Evolutionary conservation across 2,113 vertebrate genomes (phyloP), one percentile per base, ranked within the genome.

Genomic region (Hyaena hyaena): DNA sequence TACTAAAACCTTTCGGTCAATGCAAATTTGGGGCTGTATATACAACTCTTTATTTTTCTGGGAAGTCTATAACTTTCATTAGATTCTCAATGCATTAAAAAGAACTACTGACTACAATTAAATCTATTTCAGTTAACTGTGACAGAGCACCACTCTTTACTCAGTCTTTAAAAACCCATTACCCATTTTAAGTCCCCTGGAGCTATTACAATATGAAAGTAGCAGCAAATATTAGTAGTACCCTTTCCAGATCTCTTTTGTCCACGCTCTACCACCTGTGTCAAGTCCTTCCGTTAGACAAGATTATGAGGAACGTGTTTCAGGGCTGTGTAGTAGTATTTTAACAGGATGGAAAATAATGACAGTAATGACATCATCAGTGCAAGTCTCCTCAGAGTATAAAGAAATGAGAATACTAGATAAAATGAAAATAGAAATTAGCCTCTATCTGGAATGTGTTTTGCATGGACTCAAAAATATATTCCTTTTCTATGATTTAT

Each of bases 401-500:
- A 2, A 76, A 90, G 17, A 92, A 83, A 73, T 10, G 83, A 97
- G 15, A 63, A 83, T 24, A 87, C n/a, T 61, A 5, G 24, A n/a
- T 39, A 87, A 88, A 91, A 81, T 53, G 15, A 84, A 5, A 88
- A 88, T 21, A 81, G 10, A 95, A 89, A 92, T n/a, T 21, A 84
- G 23, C 2, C 6, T 94, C 81, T 77, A 19, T 39, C 16, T 80
- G 93, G 39, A 81, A 82, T 14, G 5, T 55, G 43, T 76, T 92
- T 86, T 58, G 24, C 28, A 84, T 87, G 24, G 74, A 23, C 19
- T 17, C 39, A 17, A 76, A 83, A 93, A 76, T 39, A 45, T 82
- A 39, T 69, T 80, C 19, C 10, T 92, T 84, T 55, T 85, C 21
- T 89, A 28, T 71, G 28, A 83, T 85, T 93, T 87, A 8, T 33